Evolutionary conservation across 2,797 vertebrate genomes (phyloP).

Genomic region (Gymnocypris eckloni): DNA sequence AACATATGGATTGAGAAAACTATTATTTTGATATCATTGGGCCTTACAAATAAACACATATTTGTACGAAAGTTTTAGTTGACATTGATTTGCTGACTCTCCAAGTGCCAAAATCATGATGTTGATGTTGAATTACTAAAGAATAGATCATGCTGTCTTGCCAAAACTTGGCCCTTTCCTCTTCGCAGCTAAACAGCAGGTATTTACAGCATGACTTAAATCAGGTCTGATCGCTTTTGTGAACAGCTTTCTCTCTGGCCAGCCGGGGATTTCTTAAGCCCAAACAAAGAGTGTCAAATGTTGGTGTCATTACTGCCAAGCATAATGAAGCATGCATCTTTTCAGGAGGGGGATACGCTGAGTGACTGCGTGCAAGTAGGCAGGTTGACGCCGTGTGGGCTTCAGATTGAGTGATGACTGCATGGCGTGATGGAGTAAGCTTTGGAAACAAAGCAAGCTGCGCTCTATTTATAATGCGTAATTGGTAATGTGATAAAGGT

Average conservation of each 20-base stretch:
- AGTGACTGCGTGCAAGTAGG: slow-evolving; percentile 68
- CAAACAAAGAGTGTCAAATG: slow-evolving; percentile 76
- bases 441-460: slow-evolving; percentile 69
- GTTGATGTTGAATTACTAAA: slow-evolving; percentile 2
- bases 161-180: slow-evolving; percentile 26
- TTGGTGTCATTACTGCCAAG: slow-evolving; percentile 80
- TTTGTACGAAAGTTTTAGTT: background rate
- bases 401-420: slow-evolving; percentile 80
- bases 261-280: slow-evolving; percentile 68
- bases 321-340: slow-evolving; percentile 74
- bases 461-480: slow-evolving; percentile 80
- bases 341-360: slow-evolving; percentile 69
- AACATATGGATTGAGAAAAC: background rate
- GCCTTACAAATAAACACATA: background rate
- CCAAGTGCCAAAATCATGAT: slow-evolving; percentile 10
- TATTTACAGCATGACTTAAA: slow-evolving; percentile 48
- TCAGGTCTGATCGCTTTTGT: slow-evolving; percentile 59
- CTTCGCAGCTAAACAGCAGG: slow-evolving; percentile 41
- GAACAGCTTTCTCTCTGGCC: slow-evolving; percentile 65
- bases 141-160: slow-evolving; percentile 7
- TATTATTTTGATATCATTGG: background rate
- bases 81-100: slow-evolving; percentile 3
- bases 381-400: slow-evolving; percentile 72
- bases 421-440: slow-evolving; percentile 79
- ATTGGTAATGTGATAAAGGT: slow-evolving; percentile 82